Conservation (phyloP, 2,797 vertebrate genomes). For the Pseudochromis fuscus region DNA sequence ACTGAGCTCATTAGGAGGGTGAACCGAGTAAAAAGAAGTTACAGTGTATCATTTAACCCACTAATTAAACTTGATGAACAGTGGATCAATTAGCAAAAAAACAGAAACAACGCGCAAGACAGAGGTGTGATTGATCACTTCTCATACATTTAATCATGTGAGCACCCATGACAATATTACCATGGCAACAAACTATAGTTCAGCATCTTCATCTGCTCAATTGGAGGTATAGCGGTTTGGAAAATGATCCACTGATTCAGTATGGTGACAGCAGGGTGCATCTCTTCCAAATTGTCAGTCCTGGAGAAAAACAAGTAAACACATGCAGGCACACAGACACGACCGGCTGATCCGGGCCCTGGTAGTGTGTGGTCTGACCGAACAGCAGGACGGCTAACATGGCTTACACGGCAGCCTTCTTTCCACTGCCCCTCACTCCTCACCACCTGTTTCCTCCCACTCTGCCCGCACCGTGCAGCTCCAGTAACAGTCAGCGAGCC, state of each 20-base stretch:
- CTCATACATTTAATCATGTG: not conserved
- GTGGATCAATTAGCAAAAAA: too few relatives aligned
- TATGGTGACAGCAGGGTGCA: not conserved
- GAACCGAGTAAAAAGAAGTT: too few relatives aligned
- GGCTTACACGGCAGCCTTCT: constrained; percentile 32
- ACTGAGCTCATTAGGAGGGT: too few relatives aligned
- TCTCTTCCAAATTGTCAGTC: constrained; percentile 20
- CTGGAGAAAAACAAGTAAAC: constrained; percentile 24
- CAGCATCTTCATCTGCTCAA: not conserved
- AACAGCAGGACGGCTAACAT: constrained; percentile 49
- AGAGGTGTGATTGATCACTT: too few relatives aligned
- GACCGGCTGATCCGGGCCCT: constrained; percentile 11
- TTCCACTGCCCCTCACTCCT: constrained; percentile 28
- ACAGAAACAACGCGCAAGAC: too few relatives aligned
- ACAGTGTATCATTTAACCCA: too few relatives aligned
- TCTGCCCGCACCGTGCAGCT: constrained; percentile 28
- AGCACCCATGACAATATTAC: not conserved
- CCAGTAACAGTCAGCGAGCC: constrained; percentile 11
- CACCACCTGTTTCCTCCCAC: constrained; percentile 49
- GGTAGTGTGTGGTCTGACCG: constrained; percentile 27
- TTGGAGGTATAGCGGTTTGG: not conserved
- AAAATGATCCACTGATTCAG: constrained; percentile 13
- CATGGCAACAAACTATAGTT: not conserved
- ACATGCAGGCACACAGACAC: not conserved
- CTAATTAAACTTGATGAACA: too few relatives aligned